Evolutionary conservation across 2,888 invertebrate genomes (phyloP), one percentile per base, ranked within the genome.

Genomic region (Ophion costatus): DNA sequence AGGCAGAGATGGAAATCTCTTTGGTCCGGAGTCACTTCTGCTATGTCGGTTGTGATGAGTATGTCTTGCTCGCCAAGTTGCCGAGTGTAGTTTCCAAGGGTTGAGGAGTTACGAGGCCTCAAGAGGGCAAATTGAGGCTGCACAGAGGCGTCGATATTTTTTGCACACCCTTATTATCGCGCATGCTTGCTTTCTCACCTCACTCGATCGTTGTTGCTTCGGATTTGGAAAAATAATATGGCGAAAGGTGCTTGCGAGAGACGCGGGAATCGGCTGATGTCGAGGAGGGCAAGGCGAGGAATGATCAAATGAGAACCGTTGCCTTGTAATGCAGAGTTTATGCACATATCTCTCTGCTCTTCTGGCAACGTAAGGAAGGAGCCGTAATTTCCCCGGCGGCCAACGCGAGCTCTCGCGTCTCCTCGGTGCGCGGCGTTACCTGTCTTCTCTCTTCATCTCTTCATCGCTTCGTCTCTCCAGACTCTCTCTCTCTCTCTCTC

Each of bases 341-440:
- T 93, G 92, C 93, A 93, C 93, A 93, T 92, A 90, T 92, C 90
- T 90, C 73, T 69, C 73, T 42, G 59, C 61, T 79, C 79, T 76
- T 76, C 66, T 76, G 83, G 90, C 89, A 91, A 91, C 80, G 91
- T 91, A 92, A 92, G 91, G 91, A 92, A 92, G 92, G 89, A 92
- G 91, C 90, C 90, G 91, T 93, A 93, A 93, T 93, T 93, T 93
- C 93, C 93, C 93, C 92, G 93, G 93, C 93, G 93, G 92, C 92
- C 92, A 90, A 91, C 89, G 81, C 80, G 80, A 73, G 82, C 82
- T 81, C 81, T 81, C 77, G 90, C 88, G 91, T 89, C 89, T 91
- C 45, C 91, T 91, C 90, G 89, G 91, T 93, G 91, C 80, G 92
- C 92, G 92, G 92, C 92, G 92, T 93, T 93, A 92, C 92, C 91